These are phyloP conservation scores for Procavia capensis DNA, from an alignment of 2,113 vertebrate species.

Conservation along the genomic window DNA sequence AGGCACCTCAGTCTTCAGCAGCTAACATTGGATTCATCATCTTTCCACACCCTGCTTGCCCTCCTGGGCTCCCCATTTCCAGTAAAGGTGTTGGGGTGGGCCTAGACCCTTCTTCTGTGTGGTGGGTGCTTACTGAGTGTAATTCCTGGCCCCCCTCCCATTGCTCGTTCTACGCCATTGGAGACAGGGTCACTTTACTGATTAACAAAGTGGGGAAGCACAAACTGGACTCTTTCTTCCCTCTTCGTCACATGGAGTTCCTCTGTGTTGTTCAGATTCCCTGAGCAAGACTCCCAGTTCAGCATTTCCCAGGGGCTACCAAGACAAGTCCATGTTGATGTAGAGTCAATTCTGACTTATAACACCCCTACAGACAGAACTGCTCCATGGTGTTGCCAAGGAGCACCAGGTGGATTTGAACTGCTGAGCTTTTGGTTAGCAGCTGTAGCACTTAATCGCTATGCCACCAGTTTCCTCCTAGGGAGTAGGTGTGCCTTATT, in stretches of 20 bases:
- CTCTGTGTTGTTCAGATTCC: no score
- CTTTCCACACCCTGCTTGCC: neutral
- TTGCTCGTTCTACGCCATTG: no score
- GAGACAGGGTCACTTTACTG: neutral
- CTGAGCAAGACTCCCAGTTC: neutral
- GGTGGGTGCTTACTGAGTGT: fast-evolving
- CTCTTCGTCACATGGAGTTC: neutral
- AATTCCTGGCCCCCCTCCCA: neutral
- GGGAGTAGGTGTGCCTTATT: fast-evolving
- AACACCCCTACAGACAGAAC: no score
- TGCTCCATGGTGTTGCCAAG: no score
- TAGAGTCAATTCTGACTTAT: no score
- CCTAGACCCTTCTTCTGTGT: fast-evolving
- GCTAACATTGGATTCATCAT: neutral
- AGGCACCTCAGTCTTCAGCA: neutral
- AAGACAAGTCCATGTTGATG: no score
- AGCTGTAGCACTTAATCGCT: no score
- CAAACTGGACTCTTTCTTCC: fast-evolving
- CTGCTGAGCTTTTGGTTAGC: no score
- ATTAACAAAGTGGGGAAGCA: neutral
- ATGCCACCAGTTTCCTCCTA: no score
- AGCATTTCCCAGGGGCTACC: neutral
- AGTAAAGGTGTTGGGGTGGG: neutral
- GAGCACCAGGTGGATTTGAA: no score
- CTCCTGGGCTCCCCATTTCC: neutral